These are phyloP conservation scores for Tortrix viridana DNA, from an alignment of 2,888 invertebrate genomes.

Conservation along the genomic window DNA sequence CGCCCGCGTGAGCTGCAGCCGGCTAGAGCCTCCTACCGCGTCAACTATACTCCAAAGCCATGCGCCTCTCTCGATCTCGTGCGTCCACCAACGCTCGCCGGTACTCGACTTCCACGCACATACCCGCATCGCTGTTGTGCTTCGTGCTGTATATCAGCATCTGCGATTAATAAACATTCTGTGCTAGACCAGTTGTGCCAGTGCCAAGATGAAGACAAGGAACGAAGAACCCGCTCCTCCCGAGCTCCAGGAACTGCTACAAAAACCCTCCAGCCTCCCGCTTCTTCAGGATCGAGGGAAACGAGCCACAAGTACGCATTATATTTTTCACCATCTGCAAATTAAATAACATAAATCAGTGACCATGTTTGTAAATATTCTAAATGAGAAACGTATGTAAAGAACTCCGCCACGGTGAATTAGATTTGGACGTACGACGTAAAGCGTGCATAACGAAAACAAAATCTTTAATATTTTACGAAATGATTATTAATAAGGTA, in stretches of 20 bases:
- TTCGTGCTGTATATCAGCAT: constrained; percentile 35
- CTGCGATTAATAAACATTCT: constrained; percentile 38
- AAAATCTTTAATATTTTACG: constrained; percentile 29
- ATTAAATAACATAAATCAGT: constrained; percentile 32
- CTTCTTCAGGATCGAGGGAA: constrained; percentile 57
- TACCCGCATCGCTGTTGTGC: constrained; percentile 20
- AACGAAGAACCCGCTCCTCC: constrained; percentile 58
- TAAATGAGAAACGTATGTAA: constrained; percentile 61
- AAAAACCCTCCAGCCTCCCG: constrained; percentile 63
- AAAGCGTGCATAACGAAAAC: constrained; percentile 45
- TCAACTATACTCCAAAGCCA: constrained; percentile 58
- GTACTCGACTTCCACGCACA: constrained; percentile 39
- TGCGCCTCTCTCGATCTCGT: constrained; percentile 57
- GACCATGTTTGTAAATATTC: constrained; percentile 47
- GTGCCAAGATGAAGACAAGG: constrained; percentile 63
- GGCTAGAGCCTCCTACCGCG: constrained; percentile 51
- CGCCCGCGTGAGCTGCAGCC: constrained; percentile 42
- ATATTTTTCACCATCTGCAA: constrained; percentile 50
- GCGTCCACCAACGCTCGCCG: constrained; percentile 28
- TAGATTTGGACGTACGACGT: constrained; percentile 49
- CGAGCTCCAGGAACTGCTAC: constrained; percentile 74
- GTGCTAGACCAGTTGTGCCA: constrained; percentile 48
- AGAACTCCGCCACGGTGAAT: constrained; percentile 65
- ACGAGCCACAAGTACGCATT: constrained; percentile 69
- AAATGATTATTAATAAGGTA: constrained; percentile 32